A percentile compares a stretch with the other conserved stretches of the same genome.
phyloP scores from a whole-genome alignment of 2,888 invertebrate species.

The Drosophila stalkeri region DNA sequence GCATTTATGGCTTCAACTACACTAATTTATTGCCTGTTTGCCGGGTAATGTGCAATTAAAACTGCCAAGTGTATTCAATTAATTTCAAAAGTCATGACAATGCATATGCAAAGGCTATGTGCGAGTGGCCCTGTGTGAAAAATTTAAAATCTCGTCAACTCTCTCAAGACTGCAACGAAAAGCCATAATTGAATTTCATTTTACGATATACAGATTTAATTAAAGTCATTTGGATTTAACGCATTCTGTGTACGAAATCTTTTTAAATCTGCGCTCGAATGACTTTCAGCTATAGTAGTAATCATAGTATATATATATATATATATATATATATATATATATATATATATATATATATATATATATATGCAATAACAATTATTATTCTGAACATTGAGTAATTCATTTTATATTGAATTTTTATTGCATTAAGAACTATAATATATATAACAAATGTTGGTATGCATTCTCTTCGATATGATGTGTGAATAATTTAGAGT shows the following conservation, averaged over 20 bases:
- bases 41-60: slow-evolving; percentile 73
- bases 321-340: not conserved
- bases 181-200: not conserved
- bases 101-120: slow-evolving; percentile 31
- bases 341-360: not conserved
- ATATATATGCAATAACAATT: too few species aligned
- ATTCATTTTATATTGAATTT: too few species aligned
- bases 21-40: slow-evolving; percentile 70
- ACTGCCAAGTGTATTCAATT: slow-evolving; percentile 71
- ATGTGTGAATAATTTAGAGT: too few species aligned
- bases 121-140: slow-evolving; percentile 14
- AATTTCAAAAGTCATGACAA: slow-evolving; percentile 63
- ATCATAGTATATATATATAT: not conserved
- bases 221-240: too few species aligned
- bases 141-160: not conserved
- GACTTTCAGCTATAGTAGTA: not conserved
- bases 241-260: too few species aligned
- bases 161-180: not conserved
- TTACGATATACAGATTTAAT: not conserved
- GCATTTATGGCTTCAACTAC: slow-evolving; percentile 70
- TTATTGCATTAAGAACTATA: too few species aligned
- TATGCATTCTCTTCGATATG: too few species aligned
- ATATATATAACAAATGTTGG: too few species aligned
- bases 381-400: too few species aligned
- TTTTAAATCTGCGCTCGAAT: not conserved